Evolutionary conservation across 2,888 invertebrate species (phyloP).

Genomic region (Oasisia sp.): DNA sequence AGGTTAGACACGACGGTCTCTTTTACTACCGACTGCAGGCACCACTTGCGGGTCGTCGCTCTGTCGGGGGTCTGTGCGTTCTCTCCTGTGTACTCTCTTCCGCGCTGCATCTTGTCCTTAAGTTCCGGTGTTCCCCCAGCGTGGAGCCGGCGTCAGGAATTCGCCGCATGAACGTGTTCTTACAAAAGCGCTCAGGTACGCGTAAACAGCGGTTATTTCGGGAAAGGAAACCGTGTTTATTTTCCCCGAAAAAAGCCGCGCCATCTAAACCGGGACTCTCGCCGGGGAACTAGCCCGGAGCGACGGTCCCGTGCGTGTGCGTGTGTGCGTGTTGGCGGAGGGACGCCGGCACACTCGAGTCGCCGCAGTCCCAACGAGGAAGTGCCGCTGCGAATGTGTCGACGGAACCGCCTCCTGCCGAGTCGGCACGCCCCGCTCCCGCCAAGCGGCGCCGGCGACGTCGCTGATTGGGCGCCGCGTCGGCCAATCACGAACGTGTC

Average conservation of each 20-base stretch:
- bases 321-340: not conserved
- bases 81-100: not conserved
- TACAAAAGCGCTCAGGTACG: slow-evolving; percentile 12
- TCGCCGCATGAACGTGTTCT: not conserved
- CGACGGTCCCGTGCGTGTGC: not conserved
- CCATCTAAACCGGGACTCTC: not conserved
- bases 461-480: not conserved
- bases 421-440: not conserved
- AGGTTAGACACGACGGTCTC: not conserved
- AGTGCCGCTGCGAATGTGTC: not conserved
- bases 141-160: not conserved
- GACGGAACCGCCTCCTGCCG: not conserved
- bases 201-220: not conserved
- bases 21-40: not conserved
- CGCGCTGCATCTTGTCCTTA: not conserved
- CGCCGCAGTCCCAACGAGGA: not conserved
- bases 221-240: slow-evolving; percentile 10
- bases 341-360: not conserved
- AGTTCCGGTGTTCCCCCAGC: not conserved
- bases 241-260: not conserved
- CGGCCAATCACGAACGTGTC: not conserved
- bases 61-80: not conserved
- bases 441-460: not conserved
- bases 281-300: not conserved
- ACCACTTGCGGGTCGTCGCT: not conserved